Evolutionary conservation across 2,113 vertebrate species (phyloP).

Genomic region (Cryptomyrus ogoouensis): DNA sequence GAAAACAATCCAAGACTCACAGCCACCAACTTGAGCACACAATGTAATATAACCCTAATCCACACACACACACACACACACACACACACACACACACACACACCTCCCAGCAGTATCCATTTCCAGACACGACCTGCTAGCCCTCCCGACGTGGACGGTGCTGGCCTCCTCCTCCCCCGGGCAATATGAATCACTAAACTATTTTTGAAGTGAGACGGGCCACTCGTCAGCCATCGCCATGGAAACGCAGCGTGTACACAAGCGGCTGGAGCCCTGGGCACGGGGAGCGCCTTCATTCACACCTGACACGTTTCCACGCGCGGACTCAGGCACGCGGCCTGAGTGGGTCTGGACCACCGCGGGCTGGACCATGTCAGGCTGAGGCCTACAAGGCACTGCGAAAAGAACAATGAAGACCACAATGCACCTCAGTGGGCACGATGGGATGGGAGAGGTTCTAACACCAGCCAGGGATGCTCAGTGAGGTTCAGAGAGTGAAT

Average conservation of each 20-base stretch:
- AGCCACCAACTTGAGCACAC: background rate
- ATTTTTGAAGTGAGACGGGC: constrained; percentile 4
- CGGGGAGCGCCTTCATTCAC: background rate
- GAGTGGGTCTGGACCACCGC: background rate
- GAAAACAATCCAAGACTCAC: background rate
- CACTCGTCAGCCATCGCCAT: constrained; percentile 16
- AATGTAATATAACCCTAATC: too few species aligned
- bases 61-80: background rate
- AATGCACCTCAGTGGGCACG: background rate
- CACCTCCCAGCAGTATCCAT: background rate
- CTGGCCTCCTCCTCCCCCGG: background rate
- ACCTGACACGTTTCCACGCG: background rate
- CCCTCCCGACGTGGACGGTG: background rate
- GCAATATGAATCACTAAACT: constrained; percentile 22
- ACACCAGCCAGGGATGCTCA: background rate
- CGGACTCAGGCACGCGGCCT: background rate
- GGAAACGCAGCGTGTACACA: constrained; percentile 12
- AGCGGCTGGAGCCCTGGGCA: background rate
- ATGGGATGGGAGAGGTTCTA: background rate
- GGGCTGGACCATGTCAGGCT: background rate
- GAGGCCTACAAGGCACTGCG: background rate
- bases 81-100: background rate
- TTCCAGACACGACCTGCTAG: background rate
- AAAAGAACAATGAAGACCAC: background rate
- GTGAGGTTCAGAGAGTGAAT: background rate